phyloP scores from a whole-genome alignment of 2,797 vertebrate species.

The Acanthis flammea region DNA sequence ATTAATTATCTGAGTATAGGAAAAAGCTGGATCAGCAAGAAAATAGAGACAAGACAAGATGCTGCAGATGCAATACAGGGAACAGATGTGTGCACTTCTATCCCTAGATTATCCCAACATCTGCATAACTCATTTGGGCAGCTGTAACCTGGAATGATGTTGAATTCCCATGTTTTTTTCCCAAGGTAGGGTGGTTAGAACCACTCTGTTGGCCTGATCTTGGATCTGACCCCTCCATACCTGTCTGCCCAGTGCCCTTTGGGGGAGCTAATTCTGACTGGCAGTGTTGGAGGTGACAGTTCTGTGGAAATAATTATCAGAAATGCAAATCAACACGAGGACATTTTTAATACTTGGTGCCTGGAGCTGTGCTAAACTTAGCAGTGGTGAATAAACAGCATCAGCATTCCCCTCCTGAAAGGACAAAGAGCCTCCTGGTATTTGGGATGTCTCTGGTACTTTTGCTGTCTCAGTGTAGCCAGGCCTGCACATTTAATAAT shows the following conservation, averaged over 20 bases:
- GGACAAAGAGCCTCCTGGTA: neutral
- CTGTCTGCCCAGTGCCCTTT: neutral
- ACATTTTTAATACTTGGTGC: neutral
- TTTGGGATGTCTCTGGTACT: neutral
- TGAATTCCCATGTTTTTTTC: neutral
- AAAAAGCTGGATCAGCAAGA: neutral
- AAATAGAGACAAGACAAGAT: neutral
- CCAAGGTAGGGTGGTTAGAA: neutral
- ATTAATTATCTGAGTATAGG: neutral
- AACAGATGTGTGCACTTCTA: neutral
- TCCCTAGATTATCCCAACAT: neutral
- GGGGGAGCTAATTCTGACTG: neutral
- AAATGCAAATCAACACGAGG: slow-evolving; percentile 19
- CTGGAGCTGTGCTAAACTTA: slow-evolving; percentile 44
- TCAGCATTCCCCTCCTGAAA: neutral
- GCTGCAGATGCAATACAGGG: neutral
- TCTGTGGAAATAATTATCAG: slow-evolving; percentile 1
- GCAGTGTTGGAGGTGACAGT: neutral
- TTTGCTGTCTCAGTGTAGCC: neutral
- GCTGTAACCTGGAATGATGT: neutral
- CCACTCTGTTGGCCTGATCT: neutral
- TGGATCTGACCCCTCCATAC: neutral
- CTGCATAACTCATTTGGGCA: neutral
- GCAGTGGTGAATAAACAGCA: slow-evolving; percentile 28
- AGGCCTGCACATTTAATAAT: neutral